Evolutionary conservation across 2,888 invertebrate species (phyloP), one percentile per base, ranked within the genome.

Genomic region (Orthonychiurus folsomi): DNA sequence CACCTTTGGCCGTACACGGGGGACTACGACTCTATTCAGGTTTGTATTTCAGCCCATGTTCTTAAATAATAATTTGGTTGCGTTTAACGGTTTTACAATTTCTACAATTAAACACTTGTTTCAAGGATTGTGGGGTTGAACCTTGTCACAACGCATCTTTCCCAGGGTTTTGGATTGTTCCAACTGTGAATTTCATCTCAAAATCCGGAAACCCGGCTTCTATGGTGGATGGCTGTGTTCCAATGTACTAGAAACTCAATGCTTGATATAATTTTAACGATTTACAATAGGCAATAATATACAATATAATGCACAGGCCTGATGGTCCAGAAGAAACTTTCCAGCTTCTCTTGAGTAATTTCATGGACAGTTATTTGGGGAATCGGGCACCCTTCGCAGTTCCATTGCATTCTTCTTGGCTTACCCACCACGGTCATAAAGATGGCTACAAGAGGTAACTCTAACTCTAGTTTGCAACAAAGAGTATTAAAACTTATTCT

Each of bases 1-100:
- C 81, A 80, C 20, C 74, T 84, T 1, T 87, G 84, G 82, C 87
- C 87, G 0, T 87, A 86, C 75, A 86, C 86, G 1, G 74, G 86
- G 60, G 83, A 87, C 73, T 84, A 81, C 69, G 74, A 75, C 0
- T 80, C 81, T 0, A 79, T 47, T 26, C 74, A 75, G 67, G 74
- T 74, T 21, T 66, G 69, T 37, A 26, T 23, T 21, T 62, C n/a
- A n/a, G n/a, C n/a, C n/a, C n/a, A n/a, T n/a, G n/a, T n/a, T n/a
- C n/a, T n/a, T n/a, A n/a, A n/a, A n/a, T n/a, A n/a, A n/a, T n/a
- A n/a, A n/a, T n/a, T n/a, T n/a, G n/a, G n/a, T n/a, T n/a, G n/a
- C n/a, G n/a, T n/a, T n/a, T n/a, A n/a, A n/a, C n/a, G n/a, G n/a
- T n/a, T n/a, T n/a, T n/a, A n/a, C n/a, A n/a, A n/a, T n/a, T n/a